Base-by-base conservation (phyloP, 2,113 vertebrate species). In the Chitala chitala region DNA sequence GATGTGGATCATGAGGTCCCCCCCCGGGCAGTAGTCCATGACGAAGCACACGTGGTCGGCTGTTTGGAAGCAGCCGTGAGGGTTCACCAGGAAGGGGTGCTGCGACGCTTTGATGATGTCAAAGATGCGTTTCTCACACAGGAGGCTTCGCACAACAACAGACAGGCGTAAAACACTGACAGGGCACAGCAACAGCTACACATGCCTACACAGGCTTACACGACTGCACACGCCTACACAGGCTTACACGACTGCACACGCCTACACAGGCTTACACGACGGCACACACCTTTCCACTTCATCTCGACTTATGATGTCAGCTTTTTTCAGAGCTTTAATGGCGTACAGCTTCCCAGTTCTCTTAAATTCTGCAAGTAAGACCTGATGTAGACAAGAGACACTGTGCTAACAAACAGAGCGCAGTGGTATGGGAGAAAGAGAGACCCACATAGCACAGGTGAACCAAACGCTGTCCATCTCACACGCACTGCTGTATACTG, bases 1-100 rank as follows among this genome's bases (percentile, higher is more conserved):
- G 82, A 99, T 98, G 80, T 94, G 96, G 86, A 95, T 96, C 97
- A 99, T 99, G 44, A 99, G 93, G 85, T 99, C 97, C 0, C 97
- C 96, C 0, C 96, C 97, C 0, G 96, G 93, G 12, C 92, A 87
- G n/a, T 98, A 99, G 82, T 99, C 97, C 70, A 98, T 96, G 77
- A 98, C 93, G 0, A 99, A 98, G 80, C 97, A 99, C 61, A 93
- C 92, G 0, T 99, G 96, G 48, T 94, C 93, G 9, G 86, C 13
- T 1, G 94, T 99, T 89, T 98, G 97, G 87, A 99, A 96, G 87
- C 95, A 98, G 0, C 93, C 94, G 10, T 95, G 88, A 13, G 98
- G 91, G 82, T 95, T 93, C 54, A 99, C 95, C 83, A 99, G 89
- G 89, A 98, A 99, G 0, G 97, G 96, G 69, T 98, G 96, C 44